Evolutionary conservation across 2,888 invertebrate species (phyloP).

Genomic region (Perdita meconis): DNA sequence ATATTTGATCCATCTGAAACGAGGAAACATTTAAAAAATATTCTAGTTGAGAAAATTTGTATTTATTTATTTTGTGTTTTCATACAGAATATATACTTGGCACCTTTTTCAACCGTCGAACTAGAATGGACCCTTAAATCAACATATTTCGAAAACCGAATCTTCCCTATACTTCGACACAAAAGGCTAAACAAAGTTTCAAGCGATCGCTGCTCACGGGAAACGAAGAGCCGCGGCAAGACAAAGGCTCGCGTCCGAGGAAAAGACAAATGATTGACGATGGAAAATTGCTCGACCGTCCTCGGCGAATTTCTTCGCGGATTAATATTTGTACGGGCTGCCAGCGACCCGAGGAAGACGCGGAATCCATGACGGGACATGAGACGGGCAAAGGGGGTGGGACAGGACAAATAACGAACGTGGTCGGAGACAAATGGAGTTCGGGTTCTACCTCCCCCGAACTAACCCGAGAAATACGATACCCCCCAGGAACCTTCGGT

Average conservation of each 20-base stretch:
- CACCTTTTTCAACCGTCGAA: too few species aligned
- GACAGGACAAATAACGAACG: constrained; percentile 64
- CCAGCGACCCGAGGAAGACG: constrained; percentile 30
- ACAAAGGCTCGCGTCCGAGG: not conserved
- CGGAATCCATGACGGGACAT: constrained; percentile 1
- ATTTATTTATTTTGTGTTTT: too few species aligned
- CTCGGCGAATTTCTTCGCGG: constrained; percentile 60
- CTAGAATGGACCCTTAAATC: too few species aligned
- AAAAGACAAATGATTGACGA: not conserved
- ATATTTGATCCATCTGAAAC: too few species aligned
- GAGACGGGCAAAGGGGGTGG: constrained; percentile 3
- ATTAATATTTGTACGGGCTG: constrained; percentile 66
- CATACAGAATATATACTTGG: too few species aligned
- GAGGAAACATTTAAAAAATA: too few species aligned
- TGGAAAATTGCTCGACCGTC: constrained; percentile 33
- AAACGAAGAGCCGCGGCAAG: too few species aligned
- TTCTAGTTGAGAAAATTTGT: too few species aligned
- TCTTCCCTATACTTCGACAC: too few species aligned
- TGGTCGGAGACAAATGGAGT: constrained; percentile 63
- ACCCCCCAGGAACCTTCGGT: constrained; percentile 27
- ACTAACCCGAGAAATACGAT: constrained; percentile 45
- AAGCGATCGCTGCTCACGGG: too few species aligned
- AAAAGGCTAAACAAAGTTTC: too few species aligned
- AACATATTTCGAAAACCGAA: too few species aligned
- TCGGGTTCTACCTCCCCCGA: constrained; percentile 34